Conservation (phyloP, 2,797 vertebrate genomes). For the Apogon hyalosoma region DNA sequence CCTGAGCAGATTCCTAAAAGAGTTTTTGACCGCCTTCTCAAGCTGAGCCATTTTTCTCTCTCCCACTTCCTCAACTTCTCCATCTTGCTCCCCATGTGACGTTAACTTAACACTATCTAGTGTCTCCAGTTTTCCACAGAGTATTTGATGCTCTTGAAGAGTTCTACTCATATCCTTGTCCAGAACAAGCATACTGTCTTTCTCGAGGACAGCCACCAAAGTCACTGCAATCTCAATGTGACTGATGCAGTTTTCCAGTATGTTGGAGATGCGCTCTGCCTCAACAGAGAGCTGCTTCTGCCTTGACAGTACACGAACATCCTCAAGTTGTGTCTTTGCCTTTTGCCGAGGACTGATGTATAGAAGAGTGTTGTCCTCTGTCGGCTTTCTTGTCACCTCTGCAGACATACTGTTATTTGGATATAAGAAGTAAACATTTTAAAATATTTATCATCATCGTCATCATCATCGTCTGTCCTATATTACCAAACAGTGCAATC, state of each 20-base stretch:
- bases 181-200: conserved; percentile 39
- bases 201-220: conserved; percentile 66
- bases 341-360: conserved; percentile 29
- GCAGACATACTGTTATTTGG: conserved; percentile 46
- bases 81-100: conserved; percentile 7
- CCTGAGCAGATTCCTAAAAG: conserved; percentile 82
- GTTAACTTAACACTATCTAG: conserved; percentile 35
- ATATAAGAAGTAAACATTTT: too few species aligned
- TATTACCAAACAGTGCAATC: too few species aligned
- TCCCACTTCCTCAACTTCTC: conserved; percentile 8
- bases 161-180: conserved; percentile 58
- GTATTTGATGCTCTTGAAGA: conserved; percentile 72
- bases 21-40: conserved; percentile 71
- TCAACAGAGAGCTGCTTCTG: conserved; percentile 78
- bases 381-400: conserved; percentile 1
- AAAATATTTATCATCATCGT: too few species aligned
- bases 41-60: conserved; percentile 23
- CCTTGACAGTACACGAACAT: conserved; percentile 44
- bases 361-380: conserved; percentile 1
- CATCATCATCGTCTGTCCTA: too few species aligned
- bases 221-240: conserved; percentile 82
- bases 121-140: conserved; percentile 65
- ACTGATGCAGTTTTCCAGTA: conserved; percentile 85
- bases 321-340: conserved; percentile 35
- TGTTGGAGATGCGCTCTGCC: conserved; percentile 78